Conservation (phyloP, 1,140 invertebrate genomes). For the Drosophila ercepeae region DNA sequence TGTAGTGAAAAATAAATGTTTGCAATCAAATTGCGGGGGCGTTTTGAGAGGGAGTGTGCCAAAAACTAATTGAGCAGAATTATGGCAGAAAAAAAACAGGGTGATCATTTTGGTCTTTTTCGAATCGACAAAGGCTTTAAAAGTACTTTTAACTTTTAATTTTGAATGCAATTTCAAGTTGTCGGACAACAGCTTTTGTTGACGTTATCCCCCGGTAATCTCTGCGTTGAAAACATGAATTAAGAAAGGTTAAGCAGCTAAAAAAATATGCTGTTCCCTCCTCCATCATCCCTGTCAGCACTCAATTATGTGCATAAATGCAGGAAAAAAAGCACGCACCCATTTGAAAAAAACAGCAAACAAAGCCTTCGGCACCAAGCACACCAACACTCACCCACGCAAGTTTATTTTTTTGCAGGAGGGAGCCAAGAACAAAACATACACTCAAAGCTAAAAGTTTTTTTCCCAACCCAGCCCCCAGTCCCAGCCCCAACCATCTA, state of each 20-base stretch:
- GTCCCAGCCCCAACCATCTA: neutral
- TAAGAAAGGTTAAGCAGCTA: neutral
- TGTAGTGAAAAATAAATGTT: constrained; percentile 26
- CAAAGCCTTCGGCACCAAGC: constrained; percentile 42
- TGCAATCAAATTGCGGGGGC: constrained; percentile 18
- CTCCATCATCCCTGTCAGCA: constrained; percentile 12
- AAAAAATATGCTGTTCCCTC: constrained; percentile 12
- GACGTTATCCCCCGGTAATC: neutral
- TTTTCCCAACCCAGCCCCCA: constrained; percentile 12
- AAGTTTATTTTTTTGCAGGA: constrained; percentile 6
- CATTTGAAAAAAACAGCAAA: constrained; percentile 35
- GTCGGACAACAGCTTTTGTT: neutral
- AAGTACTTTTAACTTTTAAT: neutral
- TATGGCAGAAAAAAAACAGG: constrained; percentile 12
- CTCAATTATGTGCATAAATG: constrained; percentile 77
- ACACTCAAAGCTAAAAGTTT: constrained; percentile 42
- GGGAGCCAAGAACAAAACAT: constrained; percentile 11
- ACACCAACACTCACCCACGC: constrained; percentile 29
- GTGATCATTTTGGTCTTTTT: neutral
- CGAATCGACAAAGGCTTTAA: neutral
- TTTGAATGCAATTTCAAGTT: neutral
- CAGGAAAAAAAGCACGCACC: constrained; percentile 35
- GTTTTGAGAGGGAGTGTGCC: constrained; percentile 8
- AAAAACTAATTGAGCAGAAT: constrained; percentile 51
- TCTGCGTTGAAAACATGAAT: neutral